These are phyloP conservation scores for Dascyllus trimaculatus DNA, from an alignment of 2,113 vertebrate species.

Conservation along the genomic window DNA sequence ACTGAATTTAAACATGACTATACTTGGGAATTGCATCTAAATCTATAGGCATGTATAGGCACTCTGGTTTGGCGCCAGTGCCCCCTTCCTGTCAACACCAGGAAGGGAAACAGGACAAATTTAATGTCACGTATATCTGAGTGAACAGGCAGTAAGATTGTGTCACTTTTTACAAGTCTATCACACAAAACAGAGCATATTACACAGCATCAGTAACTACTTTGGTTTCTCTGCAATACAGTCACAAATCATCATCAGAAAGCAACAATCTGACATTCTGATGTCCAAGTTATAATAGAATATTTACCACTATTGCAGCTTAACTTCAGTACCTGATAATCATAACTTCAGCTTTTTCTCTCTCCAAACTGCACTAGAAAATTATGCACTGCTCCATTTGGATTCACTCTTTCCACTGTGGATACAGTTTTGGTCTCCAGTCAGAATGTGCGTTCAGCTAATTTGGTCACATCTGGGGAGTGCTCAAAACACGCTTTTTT, in stretches of 20 bases:
- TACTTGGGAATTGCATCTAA: too few species aligned
- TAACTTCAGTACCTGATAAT: too few species aligned
- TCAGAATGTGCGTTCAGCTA: slow-evolving; percentile 19
- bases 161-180: not conserved
- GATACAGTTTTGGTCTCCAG: slow-evolving; percentile 13
- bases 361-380: not conserved
- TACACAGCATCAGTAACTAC: not conserved
- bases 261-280: not conserved
- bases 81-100: not conserved
- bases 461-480: not conserved
- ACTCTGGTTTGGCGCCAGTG: not conserved
- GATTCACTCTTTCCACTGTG: slow-evolving; percentile 2
- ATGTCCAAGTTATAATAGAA: not conserved
- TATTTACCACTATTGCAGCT: too few species aligned
- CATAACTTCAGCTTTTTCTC: not conserved
- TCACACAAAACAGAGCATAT: not conserved
- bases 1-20: too few species aligned
- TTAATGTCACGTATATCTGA: not conserved
- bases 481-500: slow-evolving; percentile 13
- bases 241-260: not conserved
- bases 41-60: not conserved
- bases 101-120: too few species aligned
- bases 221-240: not conserved
- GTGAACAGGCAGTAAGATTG: not conserved
- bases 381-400: slow-evolving; percentile 1